Evolutionary conservation across 2,797 vertebrate species (phyloP).

Genomic region (Remorina albescens): DNA sequence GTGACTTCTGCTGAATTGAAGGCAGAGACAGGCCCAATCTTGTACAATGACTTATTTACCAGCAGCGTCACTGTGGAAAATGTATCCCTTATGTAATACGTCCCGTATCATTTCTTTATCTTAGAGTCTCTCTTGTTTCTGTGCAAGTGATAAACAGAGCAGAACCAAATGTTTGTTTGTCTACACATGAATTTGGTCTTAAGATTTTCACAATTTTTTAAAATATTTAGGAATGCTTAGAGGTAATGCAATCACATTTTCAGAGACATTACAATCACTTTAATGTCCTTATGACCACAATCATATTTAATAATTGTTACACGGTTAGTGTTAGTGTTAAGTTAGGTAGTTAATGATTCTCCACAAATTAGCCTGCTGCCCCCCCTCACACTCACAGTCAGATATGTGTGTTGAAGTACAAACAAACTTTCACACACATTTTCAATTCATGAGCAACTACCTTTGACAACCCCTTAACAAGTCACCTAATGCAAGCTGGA

Average conservation of each 20-base stretch:
- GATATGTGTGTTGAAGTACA: slow-evolving; percentile 2
- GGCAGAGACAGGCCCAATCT: slow-evolving; percentile 39
- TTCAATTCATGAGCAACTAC: slow-evolving; percentile 20
- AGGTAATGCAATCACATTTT: no score
- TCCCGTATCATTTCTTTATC: slow-evolving; percentile 2
- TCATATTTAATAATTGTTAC: slow-evolving; percentile 54
- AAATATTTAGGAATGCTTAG: neutral
- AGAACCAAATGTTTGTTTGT: neutral
- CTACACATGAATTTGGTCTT: neutral
- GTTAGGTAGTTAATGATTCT: slow-evolving; percentile 72
- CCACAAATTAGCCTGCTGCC: slow-evolving; percentile 44
- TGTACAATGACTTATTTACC: slow-evolving; percentile 8
- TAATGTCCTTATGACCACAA: slow-evolving; percentile 12
- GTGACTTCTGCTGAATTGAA: slow-evolving; percentile 64
- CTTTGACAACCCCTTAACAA: slow-evolving; percentile 25
- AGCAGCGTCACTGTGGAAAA: slow-evolving; percentile 44
- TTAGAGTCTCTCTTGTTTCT: neutral
- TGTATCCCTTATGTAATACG: slow-evolving; percentile 19
- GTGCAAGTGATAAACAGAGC: neutral
- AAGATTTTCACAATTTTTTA: neutral
- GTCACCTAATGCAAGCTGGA: slow-evolving; percentile 34
- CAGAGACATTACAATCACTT: neutral
- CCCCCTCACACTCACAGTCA: slow-evolving; percentile 1
- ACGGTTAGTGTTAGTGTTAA: no score
- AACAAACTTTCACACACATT: neutral